Base-by-base conservation (phyloP, 2,113 vertebrate species). In the Mormyrus lacerda region DNA sequence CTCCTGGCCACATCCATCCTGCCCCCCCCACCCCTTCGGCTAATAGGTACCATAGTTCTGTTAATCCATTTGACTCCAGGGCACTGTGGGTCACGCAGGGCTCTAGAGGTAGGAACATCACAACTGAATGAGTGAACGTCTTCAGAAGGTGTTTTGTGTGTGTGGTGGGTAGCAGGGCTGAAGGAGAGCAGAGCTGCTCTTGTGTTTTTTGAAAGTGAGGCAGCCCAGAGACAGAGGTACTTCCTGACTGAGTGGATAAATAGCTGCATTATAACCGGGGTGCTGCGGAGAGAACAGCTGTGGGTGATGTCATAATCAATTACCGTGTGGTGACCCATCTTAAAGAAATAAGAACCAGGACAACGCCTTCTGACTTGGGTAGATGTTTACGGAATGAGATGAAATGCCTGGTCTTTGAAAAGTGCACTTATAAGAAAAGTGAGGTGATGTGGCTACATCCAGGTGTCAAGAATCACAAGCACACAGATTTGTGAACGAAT, bases 1-100 rank as follows among this genome's bases (percentile, higher is more conserved):
- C 58, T 31, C 27, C 86, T 24, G 61, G 42, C 47, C 89, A 11
- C 87, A 87, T 90, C 76, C 88, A 42, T 50, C 90, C 61, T 83
- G 58, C 10, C 83, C 91, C 11, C 8, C 55, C 47, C 47, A 3
- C 4, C 61, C 61, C n/a, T 27, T 24, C 2, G 8, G 24, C 24
- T 27, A 27, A 86, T 10, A 42, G 44, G 82, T 44, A 24, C 35
- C 79, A 35, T 7, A 84, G 45, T 84, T 24, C 39, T 24, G 82
- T 47, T 85, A 48, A 48, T 2, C 9, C 10, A 24, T 3, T 47
- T 85, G 19, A 9, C 44, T 24, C 19, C n/a, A 76, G 69, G 69
- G 69, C 69, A 31, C 69, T n/a, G 35, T 39, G 69, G 11, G 69
- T 39, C 82, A 44, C 2, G 19, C 2, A 84, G 82, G 9, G 3